Evolutionary conservation across 2,888 invertebrate species (phyloP).

Genomic region (Limnephilus rhombicus): DNA sequence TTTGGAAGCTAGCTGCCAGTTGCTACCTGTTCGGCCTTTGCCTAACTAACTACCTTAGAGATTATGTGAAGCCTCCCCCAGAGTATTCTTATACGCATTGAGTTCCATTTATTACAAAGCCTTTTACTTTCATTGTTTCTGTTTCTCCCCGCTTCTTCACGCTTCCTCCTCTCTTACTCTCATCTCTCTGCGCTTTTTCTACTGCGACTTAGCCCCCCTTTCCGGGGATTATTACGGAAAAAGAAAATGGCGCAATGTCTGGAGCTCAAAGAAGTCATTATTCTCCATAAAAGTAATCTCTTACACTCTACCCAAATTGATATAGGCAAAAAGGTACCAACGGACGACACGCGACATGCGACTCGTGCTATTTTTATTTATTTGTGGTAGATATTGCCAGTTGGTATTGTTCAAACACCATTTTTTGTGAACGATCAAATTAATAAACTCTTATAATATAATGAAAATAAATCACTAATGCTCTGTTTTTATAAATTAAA

Average conservation of each 20-base stretch:
- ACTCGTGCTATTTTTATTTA: neutral
- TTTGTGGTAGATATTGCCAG: neutral
- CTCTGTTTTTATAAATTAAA: no score
- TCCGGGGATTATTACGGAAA: neutral
- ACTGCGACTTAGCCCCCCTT: neutral
- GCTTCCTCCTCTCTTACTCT: neutral
- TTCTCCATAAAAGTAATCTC: slow-evolving; percentile 32
- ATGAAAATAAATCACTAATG: no score
- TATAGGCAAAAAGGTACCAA: neutral
- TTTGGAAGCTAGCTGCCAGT: neutral
- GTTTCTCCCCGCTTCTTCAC: neutral
- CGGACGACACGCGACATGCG: neutral
- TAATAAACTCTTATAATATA: no score
- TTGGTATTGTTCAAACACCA: neutral
- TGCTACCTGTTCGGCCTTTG: neutral
- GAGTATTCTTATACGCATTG: neutral
- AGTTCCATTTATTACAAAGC: slow-evolving; percentile 29
- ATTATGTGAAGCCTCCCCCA: neutral
- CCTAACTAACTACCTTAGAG: neutral
- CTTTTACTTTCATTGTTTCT: slow-evolving; percentile 23
- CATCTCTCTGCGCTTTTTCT: neutral
- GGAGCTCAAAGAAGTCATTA: slow-evolving; percentile 39
- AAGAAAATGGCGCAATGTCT: slow-evolving; percentile 25
- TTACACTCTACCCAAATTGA: slow-evolving; percentile 29
- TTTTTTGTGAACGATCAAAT: no score